These are phyloP conservation scores for Saccopteryx bilineata DNA, from an alignment of 2,113 vertebrate species.

Conservation along the genomic window DNA sequence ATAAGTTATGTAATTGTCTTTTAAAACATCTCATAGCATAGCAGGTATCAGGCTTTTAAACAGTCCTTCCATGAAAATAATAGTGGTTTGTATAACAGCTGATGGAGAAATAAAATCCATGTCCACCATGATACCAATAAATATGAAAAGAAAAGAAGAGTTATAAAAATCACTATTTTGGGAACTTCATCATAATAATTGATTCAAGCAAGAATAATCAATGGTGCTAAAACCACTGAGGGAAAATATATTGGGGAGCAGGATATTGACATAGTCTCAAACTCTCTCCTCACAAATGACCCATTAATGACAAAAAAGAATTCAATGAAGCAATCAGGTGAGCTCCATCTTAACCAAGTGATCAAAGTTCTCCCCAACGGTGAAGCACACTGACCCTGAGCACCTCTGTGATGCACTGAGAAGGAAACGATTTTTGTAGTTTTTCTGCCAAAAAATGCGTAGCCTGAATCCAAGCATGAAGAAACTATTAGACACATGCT, in stretches of 20 bases:
- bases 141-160: background rate
- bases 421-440: background rate
- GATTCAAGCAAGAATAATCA: slow-evolving; percentile 27
- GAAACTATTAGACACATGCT: background rate
- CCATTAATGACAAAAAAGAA: background rate
- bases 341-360: background rate
- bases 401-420: background rate
- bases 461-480: slow-evolving; percentile 23
- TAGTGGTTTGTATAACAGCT: slow-evolving; percentile 8
- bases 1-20: slow-evolving; percentile 1
- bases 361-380: background rate
- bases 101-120: background rate
- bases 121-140: background rate
- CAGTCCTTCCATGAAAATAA: slow-evolving; percentile 20
- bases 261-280: background rate
- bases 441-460: slow-evolving; percentile 1
- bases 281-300: background rate
- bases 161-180: background rate
- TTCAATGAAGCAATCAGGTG: background rate
- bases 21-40: slow-evolving; percentile 17
- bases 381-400: background rate
- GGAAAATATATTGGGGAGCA: background rate
- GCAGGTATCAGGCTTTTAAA: background rate
- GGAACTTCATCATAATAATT: slow-evolving; percentile 1
- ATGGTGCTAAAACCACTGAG: background rate